These are phyloP conservation scores for Brachymystax lenok DNA, from an alignment of 2,797 vertebrate species.

Conservation along the genomic window DNA sequence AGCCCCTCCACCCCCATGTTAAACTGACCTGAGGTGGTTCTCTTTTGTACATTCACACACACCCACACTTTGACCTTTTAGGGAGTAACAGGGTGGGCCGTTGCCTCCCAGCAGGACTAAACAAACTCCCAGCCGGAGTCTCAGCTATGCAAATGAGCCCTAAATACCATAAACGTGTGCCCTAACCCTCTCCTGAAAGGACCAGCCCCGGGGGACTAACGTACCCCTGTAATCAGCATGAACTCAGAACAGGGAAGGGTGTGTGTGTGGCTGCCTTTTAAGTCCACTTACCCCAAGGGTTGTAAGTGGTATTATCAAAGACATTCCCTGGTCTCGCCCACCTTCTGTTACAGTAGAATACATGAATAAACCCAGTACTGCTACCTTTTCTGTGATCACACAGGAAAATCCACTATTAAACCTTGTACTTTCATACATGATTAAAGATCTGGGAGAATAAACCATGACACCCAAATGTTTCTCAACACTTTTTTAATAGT, in stretches of 20 bases:
- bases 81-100: slow-evolving; percentile 11
- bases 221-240: slow-evolving; percentile 68
- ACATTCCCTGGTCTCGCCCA: slow-evolving; percentile 68
- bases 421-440: not conserved
- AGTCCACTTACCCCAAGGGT: slow-evolving; percentile 57
- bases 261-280: slow-evolving; percentile 50
- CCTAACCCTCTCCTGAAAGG: slow-evolving; percentile 50
- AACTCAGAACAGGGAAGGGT: slow-evolving; percentile 41
- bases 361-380: not conserved
- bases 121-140: slow-evolving; percentile 61
- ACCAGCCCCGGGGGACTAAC: slow-evolving; percentile 60
- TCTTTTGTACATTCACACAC: not conserved
- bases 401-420: too few relatives aligned
- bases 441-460: not conserved
- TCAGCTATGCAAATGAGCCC: slow-evolving; percentile 67
- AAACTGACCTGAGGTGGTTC: not conserved
- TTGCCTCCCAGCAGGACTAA: slow-evolving; percentile 68
- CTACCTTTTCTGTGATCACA: not conserved
- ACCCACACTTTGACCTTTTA: not conserved
- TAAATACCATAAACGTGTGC: slow-evolving; percentile 64
- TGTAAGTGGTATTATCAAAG: slow-evolving; percentile 66
- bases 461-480: not conserved
- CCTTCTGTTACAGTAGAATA: slow-evolving; percentile 41
- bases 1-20: not conserved
- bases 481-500: not conserved